Evolutionary conservation across 2,888 invertebrate genomes (phyloP), one percentile per base, ranked within the genome.

Genomic region (Latheticus oryzae): DNA sequence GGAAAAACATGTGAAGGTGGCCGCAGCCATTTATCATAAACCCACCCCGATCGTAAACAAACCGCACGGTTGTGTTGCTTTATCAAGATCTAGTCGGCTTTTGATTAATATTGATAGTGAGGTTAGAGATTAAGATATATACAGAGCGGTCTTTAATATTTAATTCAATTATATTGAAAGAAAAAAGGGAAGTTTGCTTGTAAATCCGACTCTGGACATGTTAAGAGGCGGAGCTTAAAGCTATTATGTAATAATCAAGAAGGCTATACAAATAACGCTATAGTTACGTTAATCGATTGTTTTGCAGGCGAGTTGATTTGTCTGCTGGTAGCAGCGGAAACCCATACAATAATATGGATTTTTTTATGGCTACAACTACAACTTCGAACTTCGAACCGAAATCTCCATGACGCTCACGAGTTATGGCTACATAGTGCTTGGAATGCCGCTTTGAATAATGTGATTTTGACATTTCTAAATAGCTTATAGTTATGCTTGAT

Each of bases 391-490:
- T 42, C 23, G 54, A 42, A 12, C 40, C 52, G 23, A 52, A 42
- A 52, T 42, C 52, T 52, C 52, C 52, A 33, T 42, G 52, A 52
- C 52, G 52, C 40, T 26, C 26, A 53, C 53, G 43, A 55, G 61
- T 55, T 55, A 55, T 48, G 50, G 37, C 62, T 53, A 60, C 43
- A 52, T 56, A 57, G 33, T 43, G 62, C 61, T 62, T 62, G 71
- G 71, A 72, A 72, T 72, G 70, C 64, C 66, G 66, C 58, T 61
- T 68, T 71, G 71, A 73, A 72, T 72, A 73, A 71, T 71, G 68
- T 68, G 67, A 73, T 70, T 73, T 71, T 70, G 71, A 71, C 72
- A 65, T 73, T 71, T 71, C 72, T 68, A 71, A 70, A 72, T 71
- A 67, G 69, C 69, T 68, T 69, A 68, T 67, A 69, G 65, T 65